These are phyloP conservation scores for Holothuria glaberrima DNA, from an alignment of 35 echinoderm and acorn worm species.

Conservation along the genomic window DNA sequence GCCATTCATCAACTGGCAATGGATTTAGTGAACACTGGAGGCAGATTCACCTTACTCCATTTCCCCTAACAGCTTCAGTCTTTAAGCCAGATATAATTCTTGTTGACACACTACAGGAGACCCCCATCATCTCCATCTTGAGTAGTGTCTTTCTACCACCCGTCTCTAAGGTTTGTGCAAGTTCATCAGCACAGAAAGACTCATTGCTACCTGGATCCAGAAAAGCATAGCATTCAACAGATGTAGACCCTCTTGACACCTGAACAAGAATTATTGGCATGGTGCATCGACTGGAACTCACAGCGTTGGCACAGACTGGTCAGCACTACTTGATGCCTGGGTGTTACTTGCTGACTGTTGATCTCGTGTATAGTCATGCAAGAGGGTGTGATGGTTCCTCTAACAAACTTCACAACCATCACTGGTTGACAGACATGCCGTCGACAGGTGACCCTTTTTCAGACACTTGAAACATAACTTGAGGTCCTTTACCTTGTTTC, in stretches of 20 bases:
- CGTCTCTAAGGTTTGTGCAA: not conserved
- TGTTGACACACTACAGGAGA: slow-evolving; percentile 18
- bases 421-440: not conserved
- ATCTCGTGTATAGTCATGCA: not conserved
- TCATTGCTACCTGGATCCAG: slow-evolving; percentile 26
- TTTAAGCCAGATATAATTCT: slow-evolving; percentile 35
- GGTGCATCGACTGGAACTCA: slow-evolving; percentile 11
- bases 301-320: slow-evolving; percentile 7
- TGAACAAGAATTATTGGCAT: slow-evolving; percentile 13
- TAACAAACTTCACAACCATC: too few relatives aligned
- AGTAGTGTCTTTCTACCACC: slow-evolving; percentile 39
- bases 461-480: too few relatives aligned
- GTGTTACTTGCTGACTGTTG: not conserved
- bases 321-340: not conserved
- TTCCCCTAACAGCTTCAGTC: slow-evolving; percentile 19
- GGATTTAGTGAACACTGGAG: slow-evolving; percentile 31
- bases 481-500: not conserved
- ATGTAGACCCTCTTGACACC: not conserved
- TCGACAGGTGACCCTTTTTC: not conserved
- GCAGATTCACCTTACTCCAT: slow-evolving; percentile 30
- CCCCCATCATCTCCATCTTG: slow-evolving; percentile 51
- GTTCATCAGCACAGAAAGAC: slow-evolving; percentile 1
- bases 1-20: slow-evolving; percentile 49
- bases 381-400: slow-evolving; percentile 3
- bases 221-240: not conserved